Conservation (phyloP, 2,888 invertebrate genomes). For the Thysanoteuthis rhombus region DNA sequence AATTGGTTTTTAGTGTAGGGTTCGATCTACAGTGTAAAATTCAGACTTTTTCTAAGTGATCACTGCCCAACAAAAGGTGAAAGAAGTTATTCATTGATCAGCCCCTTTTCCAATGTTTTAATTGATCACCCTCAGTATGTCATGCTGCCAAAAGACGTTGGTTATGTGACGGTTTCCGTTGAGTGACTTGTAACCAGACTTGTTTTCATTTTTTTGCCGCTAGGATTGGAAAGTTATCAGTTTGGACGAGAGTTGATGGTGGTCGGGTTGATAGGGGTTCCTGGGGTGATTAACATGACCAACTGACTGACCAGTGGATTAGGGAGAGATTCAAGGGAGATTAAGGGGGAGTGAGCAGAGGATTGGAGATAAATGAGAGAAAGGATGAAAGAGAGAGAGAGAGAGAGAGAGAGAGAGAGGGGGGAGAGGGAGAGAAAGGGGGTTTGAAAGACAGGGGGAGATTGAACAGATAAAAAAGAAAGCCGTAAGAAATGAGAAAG, state of each 20-base stretch:
- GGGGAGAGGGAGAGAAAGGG: accelerated
- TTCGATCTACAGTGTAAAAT: too few relatives aligned
- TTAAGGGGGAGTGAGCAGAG: background rate
- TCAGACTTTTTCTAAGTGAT: too few relatives aligned
- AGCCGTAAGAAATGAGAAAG: too few relatives aligned
- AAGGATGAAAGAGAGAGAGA: background rate
- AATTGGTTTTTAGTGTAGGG: too few relatives aligned
- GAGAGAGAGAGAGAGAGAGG: background rate
- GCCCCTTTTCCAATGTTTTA: too few relatives aligned
- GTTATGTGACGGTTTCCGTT: too few relatives aligned
- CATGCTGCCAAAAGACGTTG: too few relatives aligned
- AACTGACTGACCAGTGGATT: background rate
- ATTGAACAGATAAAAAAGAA: background rate
- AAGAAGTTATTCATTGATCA: too few relatives aligned
- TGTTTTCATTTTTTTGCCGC: background rate
- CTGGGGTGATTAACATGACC: too few relatives aligned
- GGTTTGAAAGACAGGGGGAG: background rate
- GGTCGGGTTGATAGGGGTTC: background rate
- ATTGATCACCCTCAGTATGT: too few relatives aligned
- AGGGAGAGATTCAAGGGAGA: background rate
- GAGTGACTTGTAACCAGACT: too few relatives aligned
- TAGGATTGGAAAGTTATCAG: background rate
- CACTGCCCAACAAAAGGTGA: too few relatives aligned
- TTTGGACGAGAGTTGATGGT: background rate
- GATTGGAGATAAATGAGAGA: background rate